phyloP scores from a whole-genome alignment of 1,140 invertebrate genomes.

The Andricus grossulariae region DNA sequence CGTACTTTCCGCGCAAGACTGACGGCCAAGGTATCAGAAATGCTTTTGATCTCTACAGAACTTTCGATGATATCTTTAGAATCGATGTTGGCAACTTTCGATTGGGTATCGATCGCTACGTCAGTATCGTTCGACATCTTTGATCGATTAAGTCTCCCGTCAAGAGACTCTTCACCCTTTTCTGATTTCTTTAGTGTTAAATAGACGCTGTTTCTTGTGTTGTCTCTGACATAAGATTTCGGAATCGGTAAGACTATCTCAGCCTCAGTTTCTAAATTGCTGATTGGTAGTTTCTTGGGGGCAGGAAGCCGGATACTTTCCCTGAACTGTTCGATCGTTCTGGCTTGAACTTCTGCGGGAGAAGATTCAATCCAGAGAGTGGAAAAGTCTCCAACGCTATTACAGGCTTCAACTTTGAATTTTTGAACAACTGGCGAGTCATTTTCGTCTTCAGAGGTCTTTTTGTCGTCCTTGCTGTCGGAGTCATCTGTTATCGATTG shows the following conservation, averaged over 20 bases:
- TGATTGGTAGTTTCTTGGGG: constrained; percentile 47
- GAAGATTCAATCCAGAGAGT: constrained; percentile 58
- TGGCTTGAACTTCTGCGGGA: constrained; percentile 1
- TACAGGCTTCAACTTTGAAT: constrained; percentile 68
- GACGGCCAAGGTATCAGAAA: constrained; percentile 55
- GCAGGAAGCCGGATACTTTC: constrained; percentile 64
- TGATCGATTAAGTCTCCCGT: constrained; percentile 41
- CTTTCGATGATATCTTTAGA: constrained; percentile 64
- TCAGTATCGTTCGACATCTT: constrained; percentile 45
- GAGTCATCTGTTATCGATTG: constrained; percentile 43
- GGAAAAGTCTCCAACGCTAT: constrained; percentile 68
- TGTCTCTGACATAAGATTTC: constrained; percentile 66
- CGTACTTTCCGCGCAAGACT: constrained; percentile 40
- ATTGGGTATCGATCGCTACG: constrained; percentile 35
- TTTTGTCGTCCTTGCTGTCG: constrained; percentile 33
- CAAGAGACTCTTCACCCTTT: constrained; percentile 30
- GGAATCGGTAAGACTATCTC: constrained; percentile 59
- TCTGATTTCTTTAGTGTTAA: constrained; percentile 65
- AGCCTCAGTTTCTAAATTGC: constrained; percentile 52
- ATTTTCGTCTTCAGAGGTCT: constrained; percentile 26
- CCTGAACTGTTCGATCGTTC: constrained; percentile 59
- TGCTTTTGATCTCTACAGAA: constrained; percentile 58
- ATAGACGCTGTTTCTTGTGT: constrained; percentile 67
- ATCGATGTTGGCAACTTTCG: constrained; percentile 52
- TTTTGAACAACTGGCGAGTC: constrained; percentile 36